Conservation (phyloP, 1,140 invertebrate species). For the Pseudomyrmex sp. region DNA sequence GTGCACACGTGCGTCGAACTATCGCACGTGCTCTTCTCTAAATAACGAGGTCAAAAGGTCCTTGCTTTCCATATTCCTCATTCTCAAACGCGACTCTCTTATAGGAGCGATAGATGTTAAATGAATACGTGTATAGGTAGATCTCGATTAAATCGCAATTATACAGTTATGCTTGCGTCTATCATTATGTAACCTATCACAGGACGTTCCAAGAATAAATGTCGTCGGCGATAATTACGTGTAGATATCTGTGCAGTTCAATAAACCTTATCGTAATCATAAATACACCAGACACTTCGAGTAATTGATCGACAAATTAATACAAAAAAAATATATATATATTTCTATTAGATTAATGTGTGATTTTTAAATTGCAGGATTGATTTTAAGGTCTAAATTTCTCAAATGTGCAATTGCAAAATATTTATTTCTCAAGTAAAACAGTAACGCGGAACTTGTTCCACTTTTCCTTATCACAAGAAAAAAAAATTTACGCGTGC, state of each 20-base stretch:
- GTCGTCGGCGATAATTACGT: slow-evolving; percentile 6
- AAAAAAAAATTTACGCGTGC: neutral
- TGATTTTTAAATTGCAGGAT: too few relatives aligned
- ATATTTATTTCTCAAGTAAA: too few relatives aligned
- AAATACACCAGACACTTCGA: too few relatives aligned
- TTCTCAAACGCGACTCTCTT: too few relatives aligned
- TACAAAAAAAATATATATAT: neutral
- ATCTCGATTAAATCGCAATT: slow-evolving; percentile 20
- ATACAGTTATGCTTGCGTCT: neutral
- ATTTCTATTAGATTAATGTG: neutral
- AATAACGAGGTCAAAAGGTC: slow-evolving; percentile 33
- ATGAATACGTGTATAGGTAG: neutral
- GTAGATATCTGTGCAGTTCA: neutral
- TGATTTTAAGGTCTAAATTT: too few relatives aligned
- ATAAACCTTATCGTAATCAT: neutral
- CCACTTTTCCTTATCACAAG: too few relatives aligned
- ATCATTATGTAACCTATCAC: neutral
- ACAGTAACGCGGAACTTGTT: too few relatives aligned
- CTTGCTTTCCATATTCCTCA: slow-evolving; percentile 1
- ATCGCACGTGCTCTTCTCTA: slow-evolving; percentile 20
- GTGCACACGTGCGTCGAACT: neutral
- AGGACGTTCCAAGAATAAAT: neutral
- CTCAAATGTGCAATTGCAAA: too few relatives aligned
- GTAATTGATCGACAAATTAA: too few relatives aligned
- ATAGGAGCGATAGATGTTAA: slow-evolving; percentile 4